These are phyloP conservation scores for Chiloscyllium plagiosum DNA, from an alignment of 2,113 vertebrate genomes.

Conservation along the genomic window DNA sequence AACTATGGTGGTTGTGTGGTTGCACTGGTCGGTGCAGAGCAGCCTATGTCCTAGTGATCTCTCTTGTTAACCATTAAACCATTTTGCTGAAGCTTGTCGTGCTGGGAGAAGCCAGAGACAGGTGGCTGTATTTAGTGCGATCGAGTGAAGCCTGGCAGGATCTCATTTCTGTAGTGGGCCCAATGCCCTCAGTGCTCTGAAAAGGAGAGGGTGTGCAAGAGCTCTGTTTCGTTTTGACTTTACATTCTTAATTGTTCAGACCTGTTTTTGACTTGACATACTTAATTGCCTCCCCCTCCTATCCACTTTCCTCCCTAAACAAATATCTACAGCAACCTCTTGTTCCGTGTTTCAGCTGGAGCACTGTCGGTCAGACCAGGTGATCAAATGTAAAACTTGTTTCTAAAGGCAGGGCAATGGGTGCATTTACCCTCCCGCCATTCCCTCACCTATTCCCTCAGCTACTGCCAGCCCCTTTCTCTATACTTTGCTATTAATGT, in stretches of 20 bases:
- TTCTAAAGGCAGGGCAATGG: not conserved
- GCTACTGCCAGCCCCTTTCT: rapidly evolving
- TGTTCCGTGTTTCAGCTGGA: not conserved
- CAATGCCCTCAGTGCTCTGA: not conserved
- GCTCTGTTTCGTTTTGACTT: slow-evolving; percentile 1
- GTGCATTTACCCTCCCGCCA: not conserved
- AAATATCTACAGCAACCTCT: not conserved
- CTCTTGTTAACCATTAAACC: slow-evolving; percentile 28
- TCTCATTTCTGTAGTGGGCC: no score
- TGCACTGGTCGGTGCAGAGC: not conserved
- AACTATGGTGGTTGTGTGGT: not conserved
- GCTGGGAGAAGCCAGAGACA: not conserved
- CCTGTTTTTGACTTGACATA: not conserved
- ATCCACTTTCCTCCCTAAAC: not conserved
- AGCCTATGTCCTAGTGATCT: not conserved
- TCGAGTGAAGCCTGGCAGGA: not conserved
- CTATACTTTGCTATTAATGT: not conserved
- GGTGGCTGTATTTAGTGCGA: not conserved
- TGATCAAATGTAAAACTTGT: not conserved
- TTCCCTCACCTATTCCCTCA: not conserved
- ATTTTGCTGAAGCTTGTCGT: not conserved
- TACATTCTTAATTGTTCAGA: not conserved
- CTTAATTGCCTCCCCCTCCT: not conserved
- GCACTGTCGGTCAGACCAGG: not conserved
- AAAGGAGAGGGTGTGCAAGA: not conserved